Percentiles rank a stretch among this genome's conserved stretches.
Conservation (phyloP, 2,113 vertebrate species). For the Alosa alosa region DNA sequence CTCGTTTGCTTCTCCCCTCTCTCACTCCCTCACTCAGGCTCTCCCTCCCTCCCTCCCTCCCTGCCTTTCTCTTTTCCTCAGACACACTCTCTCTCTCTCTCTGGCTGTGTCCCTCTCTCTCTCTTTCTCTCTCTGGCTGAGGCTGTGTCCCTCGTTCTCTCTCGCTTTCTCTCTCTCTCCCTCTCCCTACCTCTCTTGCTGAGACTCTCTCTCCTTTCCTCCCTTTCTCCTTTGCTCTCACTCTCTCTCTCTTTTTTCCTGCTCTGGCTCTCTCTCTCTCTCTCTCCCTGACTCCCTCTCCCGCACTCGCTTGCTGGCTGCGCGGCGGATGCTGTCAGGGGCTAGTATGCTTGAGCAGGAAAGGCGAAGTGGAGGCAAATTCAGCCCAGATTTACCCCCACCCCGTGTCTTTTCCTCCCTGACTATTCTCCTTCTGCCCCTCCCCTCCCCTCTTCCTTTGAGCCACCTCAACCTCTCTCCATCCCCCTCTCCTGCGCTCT, state of each 20-base stretch:
- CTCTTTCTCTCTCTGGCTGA: background rate
- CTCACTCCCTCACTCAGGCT: constrained; percentile 31
- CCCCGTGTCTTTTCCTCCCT: background rate
- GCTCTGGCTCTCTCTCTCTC: background rate
- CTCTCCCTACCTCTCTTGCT: background rate
- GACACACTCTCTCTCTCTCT: constrained; percentile 3
- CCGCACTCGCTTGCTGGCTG: background rate
- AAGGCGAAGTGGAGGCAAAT: background rate
- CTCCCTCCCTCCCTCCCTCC: constrained; percentile 38
- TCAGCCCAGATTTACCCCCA: constrained; percentile 1
- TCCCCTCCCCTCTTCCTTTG: background rate
- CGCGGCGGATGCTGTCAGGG: background rate
- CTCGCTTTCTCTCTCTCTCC: background rate
- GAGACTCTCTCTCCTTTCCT: background rate
- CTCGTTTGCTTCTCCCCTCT: background rate
- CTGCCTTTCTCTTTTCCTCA: background rate
- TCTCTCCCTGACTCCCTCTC: background rate
- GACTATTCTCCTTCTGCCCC: background rate
- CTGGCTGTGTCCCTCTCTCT: background rate
- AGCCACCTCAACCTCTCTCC: background rate
- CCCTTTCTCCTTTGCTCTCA: background rate
- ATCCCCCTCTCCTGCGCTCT: background rate
- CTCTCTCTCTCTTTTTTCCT: background rate
- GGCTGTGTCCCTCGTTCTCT: background rate
- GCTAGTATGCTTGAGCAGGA: background rate